Evolutionary conservation across 2,888 invertebrate species (phyloP), one percentile per base, ranked within the genome.

Genomic region (Heliothis peltigera): DNA sequence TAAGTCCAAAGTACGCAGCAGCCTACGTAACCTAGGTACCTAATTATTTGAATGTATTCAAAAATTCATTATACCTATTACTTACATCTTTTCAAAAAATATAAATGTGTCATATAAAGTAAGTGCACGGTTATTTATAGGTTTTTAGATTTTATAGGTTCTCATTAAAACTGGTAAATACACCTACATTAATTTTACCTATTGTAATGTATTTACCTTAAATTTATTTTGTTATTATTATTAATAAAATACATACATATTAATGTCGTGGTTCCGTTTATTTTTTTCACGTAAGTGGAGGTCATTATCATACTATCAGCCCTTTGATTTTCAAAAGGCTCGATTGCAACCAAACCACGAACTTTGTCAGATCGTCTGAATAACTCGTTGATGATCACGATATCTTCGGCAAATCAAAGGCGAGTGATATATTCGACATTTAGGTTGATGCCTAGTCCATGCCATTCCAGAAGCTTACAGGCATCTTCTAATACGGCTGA

Each of bases 181-280:
- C 15, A 42, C 47, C 59, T 64, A 62, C 42, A 58, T 65, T 70
- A 32, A 63, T 43, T 66, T 60, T 70, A 66, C 64, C 49, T 70
- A 70, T 53, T 59, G 63, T 63, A 73, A 59, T 73, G 58, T 81
- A 68, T 64, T 62, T 64, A 70, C 64, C 43, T 63, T 74, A 65
- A 59, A 71, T 68, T 80, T 80, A 77, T 70, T 77, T 80, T 81
- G 77, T 82, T 82, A 77, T 76, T 49, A 80, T 82, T 81, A 78
- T 81, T 67, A 82, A 77, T 76, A 71, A 81, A 82, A 77, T 73
- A 74, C 71, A 82, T 63, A 64, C 69, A 70, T 64, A 57, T 52
- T 52, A 44, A 53, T 17, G 52, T 52, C 22, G 42, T 47, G 21
- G 51, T 66, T 75, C 73, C 47, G n/a, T 43, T 61, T 73, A 3